These are phyloP conservation scores for Ferdinandea cuprea DNA, from an alignment of 2,888 invertebrate genomes.

Conservation along the genomic window DNA sequence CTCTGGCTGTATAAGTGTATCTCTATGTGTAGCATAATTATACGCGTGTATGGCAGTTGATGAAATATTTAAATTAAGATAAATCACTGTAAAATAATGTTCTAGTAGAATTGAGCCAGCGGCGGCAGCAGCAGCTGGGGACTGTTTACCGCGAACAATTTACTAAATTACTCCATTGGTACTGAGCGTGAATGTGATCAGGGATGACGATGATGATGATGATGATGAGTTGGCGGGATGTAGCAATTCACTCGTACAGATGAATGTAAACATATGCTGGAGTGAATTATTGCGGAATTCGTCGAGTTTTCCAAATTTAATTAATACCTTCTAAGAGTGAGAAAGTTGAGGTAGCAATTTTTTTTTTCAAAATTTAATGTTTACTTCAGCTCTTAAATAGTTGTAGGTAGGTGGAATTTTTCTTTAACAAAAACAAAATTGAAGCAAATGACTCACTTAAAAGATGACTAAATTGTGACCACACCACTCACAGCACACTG, in stretches of 20 bases:
- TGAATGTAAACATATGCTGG: slow-evolving; percentile 9
- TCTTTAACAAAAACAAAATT: not conserved
- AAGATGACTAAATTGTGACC: not conserved
- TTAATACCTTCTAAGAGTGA: not conserved
- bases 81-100: slow-evolving; percentile 81
- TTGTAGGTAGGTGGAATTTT: no score
- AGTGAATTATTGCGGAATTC: slow-evolving; percentile 66
- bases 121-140: slow-evolving; percentile 43
- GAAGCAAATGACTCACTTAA: not conserved
- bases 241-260: not conserved
- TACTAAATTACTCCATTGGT: slow-evolving; percentile 65
- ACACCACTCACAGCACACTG: not conserved
- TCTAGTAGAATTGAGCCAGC: slow-evolving; percentile 61
- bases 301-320: slow-evolving; percentile 4
- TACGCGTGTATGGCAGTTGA: slow-evolving; percentile 68
- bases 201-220: slow-evolving; percentile 43
- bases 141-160: slow-evolving; percentile 73
- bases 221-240: slow-evolving; percentile 66
- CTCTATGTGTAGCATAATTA: not conserved
- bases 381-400: no score
- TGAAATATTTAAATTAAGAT: slow-evolving; percentile 83
- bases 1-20: not conserved
- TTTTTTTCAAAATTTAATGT: no score
- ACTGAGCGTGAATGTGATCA: slow-evolving; percentile 28
- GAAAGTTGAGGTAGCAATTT: not conserved